phyloP scores from a whole-genome alignment of 2,113 vertebrate genomes.

The Indri indri region DNA sequence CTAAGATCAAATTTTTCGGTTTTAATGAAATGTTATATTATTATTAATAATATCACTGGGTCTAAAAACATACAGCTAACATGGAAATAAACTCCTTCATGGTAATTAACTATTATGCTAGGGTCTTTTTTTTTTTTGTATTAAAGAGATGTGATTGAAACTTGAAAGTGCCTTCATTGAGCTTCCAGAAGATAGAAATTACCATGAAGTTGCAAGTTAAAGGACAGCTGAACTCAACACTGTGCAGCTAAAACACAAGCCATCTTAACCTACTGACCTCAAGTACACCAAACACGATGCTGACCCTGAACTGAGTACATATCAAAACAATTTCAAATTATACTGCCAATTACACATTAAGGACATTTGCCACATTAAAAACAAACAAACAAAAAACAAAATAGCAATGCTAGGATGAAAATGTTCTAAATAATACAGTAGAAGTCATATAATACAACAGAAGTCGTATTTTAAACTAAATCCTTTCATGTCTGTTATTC shows the following conservation, averaged over 20 bases:
- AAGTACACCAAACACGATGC: neutral
- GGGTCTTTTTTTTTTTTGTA: accelerated
- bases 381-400: neutral
- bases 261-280: neutral
- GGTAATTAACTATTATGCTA: neutral
- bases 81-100: neutral
- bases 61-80: neutral
- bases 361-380: neutral
- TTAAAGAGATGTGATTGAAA: neutral
- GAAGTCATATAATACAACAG: neutral
- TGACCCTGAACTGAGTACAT: neutral
- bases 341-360: neutral
- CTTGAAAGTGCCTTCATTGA: neutral
- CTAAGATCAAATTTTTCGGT: slow-evolving; percentile 41
- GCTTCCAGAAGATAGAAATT: neutral
- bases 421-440: neutral
- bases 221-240: neutral
- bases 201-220: neutral
- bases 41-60: neutral
- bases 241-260: neutral
- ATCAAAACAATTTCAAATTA: neutral
- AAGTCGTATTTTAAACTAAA: neutral
- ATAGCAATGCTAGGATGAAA: neutral
- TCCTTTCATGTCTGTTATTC: neutral
- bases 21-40: slow-evolving; percentile 61